Conservation (phyloP, 2,113 vertebrate genomes). For the Terrapene triunguis region DNA sequence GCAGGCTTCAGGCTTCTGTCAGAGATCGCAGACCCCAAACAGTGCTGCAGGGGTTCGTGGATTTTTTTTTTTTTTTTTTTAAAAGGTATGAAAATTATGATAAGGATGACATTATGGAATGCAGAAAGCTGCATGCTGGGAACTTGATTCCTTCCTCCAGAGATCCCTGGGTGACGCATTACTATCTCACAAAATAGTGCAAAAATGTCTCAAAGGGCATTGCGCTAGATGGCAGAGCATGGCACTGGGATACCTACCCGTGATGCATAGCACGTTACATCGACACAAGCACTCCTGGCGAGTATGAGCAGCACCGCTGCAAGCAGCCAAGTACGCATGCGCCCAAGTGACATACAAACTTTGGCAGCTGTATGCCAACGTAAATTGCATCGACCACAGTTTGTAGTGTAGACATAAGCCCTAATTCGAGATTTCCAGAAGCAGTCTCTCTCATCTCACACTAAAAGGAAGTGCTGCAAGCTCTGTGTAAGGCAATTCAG, state of each 20-base stretch:
- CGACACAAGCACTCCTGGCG: neutral
- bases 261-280: neutral
- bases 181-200: neutral
- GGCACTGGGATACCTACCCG: neutral
- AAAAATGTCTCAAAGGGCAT: neutral
- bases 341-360: neutral
- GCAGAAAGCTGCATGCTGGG: neutral
- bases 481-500: conserved; percentile 70
- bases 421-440: conserved; percentile 74
- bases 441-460: conserved; percentile 76
- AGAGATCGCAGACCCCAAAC: neutral
- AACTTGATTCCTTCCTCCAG: neutral
- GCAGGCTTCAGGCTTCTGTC: neutral
- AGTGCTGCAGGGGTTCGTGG: neutral
- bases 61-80: too few species aligned
- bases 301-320: neutral
- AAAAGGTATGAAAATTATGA: neutral
- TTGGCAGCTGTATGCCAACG: neutral
- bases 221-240: neutral
- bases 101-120: neutral
- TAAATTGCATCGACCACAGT: neutral
- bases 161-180: neutral
- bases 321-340: neutral
- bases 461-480: conserved; percentile 76
- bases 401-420: neutral